Evolutionary conservation across 2,888 invertebrate genomes (phyloP), one percentile per base, ranked within the genome.

Genomic region (Lobophora halterata): DNA sequence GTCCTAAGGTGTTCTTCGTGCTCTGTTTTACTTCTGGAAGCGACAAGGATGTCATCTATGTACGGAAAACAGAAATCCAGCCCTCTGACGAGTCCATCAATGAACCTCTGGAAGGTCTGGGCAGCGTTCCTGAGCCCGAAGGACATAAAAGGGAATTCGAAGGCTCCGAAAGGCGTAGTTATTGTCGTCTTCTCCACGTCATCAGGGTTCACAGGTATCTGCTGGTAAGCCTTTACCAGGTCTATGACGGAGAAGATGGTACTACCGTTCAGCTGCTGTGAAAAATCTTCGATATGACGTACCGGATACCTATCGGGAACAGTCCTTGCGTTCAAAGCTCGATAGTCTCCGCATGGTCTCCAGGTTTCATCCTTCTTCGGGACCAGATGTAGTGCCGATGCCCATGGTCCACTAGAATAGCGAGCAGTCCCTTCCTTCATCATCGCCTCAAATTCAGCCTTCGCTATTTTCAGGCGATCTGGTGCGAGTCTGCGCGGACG

Each of bases 141-240:
- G 0, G 71, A 70, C 42, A 41, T 79, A 71, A 1, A 65, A 66
- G 0, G 78, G 72, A 35, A 81, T 78, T 1, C 71, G 9, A 8
- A 69, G n/a, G n/a, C n/a, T n/a, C n/a, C n/a, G n/a, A n/a, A n/a
- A n/a, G n/a, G n/a, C n/a, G n/a, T n/a, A n/a, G n/a, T n/a, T n/a
- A n/a, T 62, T 0, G 65, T 71, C 0, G 71, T 70, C 42, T 74
- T 72, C 0, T 25, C 27, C 1, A 78, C 58, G 37, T 79, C 71
- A 2, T 55, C 61, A 3, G 37, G 19, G 2, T 38, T 33, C 2
- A 73, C 58, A 1, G 71, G 73, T 3, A 85, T n/a, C n/a, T n/a
- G n/a, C n/a, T n/a, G n/a, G n/a, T n/a, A n/a, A n/a, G n/a, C n/a
- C n/a, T n/a, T n/a, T 0, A 49, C 46, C 4, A 56, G 14, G 47